A percentile compares a stretch with the other conserved stretches of the same genome.
These are phyloP conservation scores for Hedychridium roseum DNA, from an alignment of 2,888 invertebrate species.

Conservation along the genomic window DNA sequence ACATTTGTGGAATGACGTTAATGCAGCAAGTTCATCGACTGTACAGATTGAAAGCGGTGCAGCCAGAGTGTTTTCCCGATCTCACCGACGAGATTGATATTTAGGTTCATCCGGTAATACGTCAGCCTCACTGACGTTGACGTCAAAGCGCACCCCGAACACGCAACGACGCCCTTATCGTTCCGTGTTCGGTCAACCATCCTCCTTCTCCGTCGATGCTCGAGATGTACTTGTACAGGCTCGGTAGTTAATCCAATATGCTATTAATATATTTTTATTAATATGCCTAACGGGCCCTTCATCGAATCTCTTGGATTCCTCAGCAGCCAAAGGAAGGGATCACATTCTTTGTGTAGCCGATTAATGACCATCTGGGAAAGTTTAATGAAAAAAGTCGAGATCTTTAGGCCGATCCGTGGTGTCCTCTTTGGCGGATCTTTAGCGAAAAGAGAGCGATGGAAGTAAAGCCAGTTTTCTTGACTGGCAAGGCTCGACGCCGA, in stretches of 20 bases:
- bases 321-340: background rate
- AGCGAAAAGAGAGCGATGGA: constrained; percentile 1
- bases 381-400: background rate
- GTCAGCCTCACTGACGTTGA: constrained; percentile 11
- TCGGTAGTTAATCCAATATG: too few species aligned
- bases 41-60: constrained; percentile 4
- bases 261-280: too few species aligned
- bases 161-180: too few species aligned
- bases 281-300: too few species aligned
- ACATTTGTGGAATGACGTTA: constrained; percentile 49
- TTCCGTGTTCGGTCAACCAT: too few species aligned
- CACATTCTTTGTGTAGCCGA: background rate
- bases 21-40: constrained; percentile 21
- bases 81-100: constrained; percentile 11
- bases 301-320: constrained; percentile 5
- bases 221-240: too few species aligned
- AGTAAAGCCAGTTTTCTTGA: constrained; percentile 16
- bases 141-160: too few species aligned
- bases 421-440: background rate
- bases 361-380: constrained; percentile 1
- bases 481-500: constrained; percentile 47
- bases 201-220: too few species aligned
- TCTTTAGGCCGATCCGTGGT: background rate
- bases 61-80: background rate
- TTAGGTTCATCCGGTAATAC: constrained; percentile 9